Conservation (phyloP, 2,113 vertebrate genomes). For the Zapornia atra region DNA sequence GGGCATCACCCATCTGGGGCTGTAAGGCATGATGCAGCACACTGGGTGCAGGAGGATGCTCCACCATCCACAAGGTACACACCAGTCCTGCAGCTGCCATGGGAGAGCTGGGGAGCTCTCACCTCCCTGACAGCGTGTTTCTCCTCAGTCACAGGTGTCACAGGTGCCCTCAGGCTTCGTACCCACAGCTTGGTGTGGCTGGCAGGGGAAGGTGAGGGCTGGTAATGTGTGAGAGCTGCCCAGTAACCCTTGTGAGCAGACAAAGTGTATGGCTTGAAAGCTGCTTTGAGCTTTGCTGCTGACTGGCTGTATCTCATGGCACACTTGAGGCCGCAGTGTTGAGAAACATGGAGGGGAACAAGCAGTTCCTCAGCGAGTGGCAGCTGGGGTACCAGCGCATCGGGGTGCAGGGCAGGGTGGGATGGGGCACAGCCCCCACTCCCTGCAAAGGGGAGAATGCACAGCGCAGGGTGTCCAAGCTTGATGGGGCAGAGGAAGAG, state of each 20-base stretch:
- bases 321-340: fast-evolving
- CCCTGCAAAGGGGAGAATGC: not conserved
- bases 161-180: not conserved
- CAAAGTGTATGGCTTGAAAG: too few relatives aligned
- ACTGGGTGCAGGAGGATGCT: fast-evolving
- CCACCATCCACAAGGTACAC: fast-evolving
- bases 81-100: fast-evolving
- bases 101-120: not conserved
- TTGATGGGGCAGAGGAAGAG: too few relatives aligned
- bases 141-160: not conserved
- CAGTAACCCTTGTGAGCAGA: not conserved
- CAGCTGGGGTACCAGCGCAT: too few relatives aligned
- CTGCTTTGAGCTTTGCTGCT: not conserved
- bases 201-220: not conserved
- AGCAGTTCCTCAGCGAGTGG: fast-evolving
- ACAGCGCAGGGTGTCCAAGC: too few relatives aligned
- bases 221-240: fast-evolving
- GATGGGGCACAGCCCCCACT: fast-evolving
- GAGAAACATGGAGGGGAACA: not conserved
- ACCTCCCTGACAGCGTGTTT: fast-evolving
- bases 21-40: not conserved
- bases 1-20: fast-evolving
- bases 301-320: not conserved
- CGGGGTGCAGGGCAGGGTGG: not conserved
- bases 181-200: fast-evolving